These are phyloP conservation scores for Drosophila yooni DNA, from an alignment of 2,888 invertebrate genomes.

Conservation along the genomic window DNA sequence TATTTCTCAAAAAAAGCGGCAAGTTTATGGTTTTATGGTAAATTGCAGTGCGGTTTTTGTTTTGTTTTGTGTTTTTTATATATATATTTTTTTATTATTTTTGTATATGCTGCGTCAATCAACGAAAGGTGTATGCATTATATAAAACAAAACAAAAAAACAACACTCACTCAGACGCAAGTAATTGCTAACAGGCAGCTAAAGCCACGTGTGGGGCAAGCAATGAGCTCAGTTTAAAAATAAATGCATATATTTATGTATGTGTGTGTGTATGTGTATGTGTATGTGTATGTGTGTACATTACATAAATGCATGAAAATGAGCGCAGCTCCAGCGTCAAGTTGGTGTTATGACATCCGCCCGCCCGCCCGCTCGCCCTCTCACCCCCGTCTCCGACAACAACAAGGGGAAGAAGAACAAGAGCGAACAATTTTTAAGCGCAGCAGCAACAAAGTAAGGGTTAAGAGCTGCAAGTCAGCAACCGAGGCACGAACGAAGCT, in stretches of 20 bases:
- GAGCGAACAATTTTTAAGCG: slow-evolving; percentile 34
- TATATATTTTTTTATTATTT: too few species aligned
- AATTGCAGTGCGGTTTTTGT: too few species aligned
- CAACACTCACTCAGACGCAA: background rate
- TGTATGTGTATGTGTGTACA: background rate
- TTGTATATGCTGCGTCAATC: too few species aligned
- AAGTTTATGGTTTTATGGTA: too few species aligned
- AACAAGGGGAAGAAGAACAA: background rate
- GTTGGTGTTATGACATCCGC: slow-evolving; percentile 46
- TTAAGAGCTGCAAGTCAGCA: slow-evolving; percentile 28
- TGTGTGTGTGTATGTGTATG: background rate
- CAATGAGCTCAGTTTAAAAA: slow-evolving; percentile 28
- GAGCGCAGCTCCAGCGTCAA: slow-evolving; percentile 36
- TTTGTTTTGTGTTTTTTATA: too few species aligned
- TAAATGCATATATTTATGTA: background rate
- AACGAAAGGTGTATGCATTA: too few species aligned
- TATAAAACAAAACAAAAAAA: background rate
- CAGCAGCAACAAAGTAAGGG: slow-evolving; percentile 59
- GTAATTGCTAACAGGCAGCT: slow-evolving; percentile 5
- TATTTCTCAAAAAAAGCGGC: background rate
- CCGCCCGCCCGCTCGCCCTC: background rate
- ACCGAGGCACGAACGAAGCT: slow-evolving; percentile 47
- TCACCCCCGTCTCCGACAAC: background rate
- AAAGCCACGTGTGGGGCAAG: slow-evolving; percentile 35
- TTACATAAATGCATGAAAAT: slow-evolving; percentile 4